phyloP scores from a whole-genome alignment of 2,888 invertebrate species.

The Drosophila helvetica region DNA sequence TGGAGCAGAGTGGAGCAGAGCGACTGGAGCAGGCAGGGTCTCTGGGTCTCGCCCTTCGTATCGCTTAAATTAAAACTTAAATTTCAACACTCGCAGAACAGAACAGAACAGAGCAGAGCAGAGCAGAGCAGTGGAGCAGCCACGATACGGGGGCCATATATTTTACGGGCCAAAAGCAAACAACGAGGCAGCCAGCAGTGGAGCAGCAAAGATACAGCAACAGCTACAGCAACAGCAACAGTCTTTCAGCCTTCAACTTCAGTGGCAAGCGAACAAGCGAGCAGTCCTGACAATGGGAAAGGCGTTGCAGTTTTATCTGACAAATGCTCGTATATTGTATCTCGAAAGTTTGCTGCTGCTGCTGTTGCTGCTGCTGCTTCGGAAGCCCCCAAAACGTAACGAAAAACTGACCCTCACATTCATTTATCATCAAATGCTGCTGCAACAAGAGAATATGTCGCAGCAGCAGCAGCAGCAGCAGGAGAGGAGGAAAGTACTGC shows the following conservation, averaged over 20 bases:
- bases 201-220: slow-evolving; percentile 12
- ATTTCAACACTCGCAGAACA: slow-evolving; percentile 73
- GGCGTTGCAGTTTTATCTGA: slow-evolving; percentile 76
- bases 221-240: slow-evolving; percentile 18
- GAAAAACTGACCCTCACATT: slow-evolving; percentile 76
- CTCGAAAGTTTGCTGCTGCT: slow-evolving; percentile 66
- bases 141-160: slow-evolving; percentile 64
- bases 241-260: slow-evolving; percentile 17
- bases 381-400: slow-evolving; percentile 38
- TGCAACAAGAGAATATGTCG: slow-evolving; percentile 62
- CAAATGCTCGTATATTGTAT: slow-evolving; percentile 71
- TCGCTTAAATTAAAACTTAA: slow-evolving; percentile 79
- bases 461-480: slow-evolving; percentile 21
- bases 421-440: slow-evolving; percentile 76
- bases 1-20: slow-evolving; percentile 1
- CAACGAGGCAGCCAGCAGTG: slow-evolving; percentile 32
- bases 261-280: slow-evolving; percentile 44
- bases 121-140: slow-evolving; percentile 24
- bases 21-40: slow-evolving; percentile 8
- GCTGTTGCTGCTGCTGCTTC: slow-evolving; percentile 17
- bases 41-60: slow-evolving; percentile 62
- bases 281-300: slow-evolving; percentile 69
- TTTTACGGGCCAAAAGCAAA: slow-evolving; percentile 65
- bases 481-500: slow-evolving; percentile 28
- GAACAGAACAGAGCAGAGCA: slow-evolving; percentile 16